Conservation (phyloP, 2,797 vertebrate genomes). For the Emys orbicularis region DNA sequence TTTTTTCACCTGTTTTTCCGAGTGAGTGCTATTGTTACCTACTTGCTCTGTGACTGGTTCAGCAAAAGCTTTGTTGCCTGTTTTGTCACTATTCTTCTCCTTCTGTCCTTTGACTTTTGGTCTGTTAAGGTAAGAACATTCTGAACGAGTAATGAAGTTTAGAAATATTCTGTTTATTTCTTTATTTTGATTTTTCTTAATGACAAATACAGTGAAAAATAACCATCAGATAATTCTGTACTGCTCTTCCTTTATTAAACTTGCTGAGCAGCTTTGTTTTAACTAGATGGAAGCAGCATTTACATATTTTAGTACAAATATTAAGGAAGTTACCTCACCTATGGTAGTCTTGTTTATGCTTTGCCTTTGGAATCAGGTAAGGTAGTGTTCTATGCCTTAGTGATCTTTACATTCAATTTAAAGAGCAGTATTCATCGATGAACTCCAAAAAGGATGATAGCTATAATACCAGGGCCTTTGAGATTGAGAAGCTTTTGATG, state of each 20-base stretch:
- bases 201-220: background rate
- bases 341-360: background rate
- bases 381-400: background rate
- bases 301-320: background rate
- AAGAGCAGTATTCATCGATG: background rate
- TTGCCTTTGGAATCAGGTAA: background rate
- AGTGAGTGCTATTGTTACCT: slow-evolving; percentile 85
- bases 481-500: background rate
- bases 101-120: slow-evolving; percentile 88
- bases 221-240: background rate
- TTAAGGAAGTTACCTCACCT: background rate
- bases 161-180: background rate
- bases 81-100: slow-evolving; percentile 86
- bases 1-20: slow-evolving; percentile 90
- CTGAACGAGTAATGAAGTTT: background rate
- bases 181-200: background rate
- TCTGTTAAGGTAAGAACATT: slow-evolving; percentile 85
- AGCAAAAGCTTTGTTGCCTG: slow-evolving; percentile 87
- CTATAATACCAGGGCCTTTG: background rate
- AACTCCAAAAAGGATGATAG: background rate
- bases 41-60: slow-evolving; percentile 89
- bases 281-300: background rate
- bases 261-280: background rate
- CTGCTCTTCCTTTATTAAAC: background rate
- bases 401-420: background rate